These are phyloP conservation scores for Phrynocephalus vlangalii DNA, from an alignment of 2,797 vertebrate species.

Conservation along the genomic window DNA sequence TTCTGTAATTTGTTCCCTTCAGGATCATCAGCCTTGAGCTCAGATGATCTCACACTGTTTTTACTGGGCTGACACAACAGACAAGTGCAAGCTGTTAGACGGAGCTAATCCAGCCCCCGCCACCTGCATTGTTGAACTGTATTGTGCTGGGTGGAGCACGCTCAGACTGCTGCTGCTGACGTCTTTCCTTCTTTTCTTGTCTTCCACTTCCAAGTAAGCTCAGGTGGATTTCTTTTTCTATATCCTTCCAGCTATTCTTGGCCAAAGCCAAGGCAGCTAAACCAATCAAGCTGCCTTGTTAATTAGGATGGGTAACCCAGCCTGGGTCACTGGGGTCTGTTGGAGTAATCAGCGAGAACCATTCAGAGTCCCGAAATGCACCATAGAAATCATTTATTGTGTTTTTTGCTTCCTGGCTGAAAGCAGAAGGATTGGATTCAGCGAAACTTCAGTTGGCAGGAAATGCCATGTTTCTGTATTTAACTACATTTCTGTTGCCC, in stretches of 20 bases:
- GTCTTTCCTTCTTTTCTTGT: neutral
- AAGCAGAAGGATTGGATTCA: neutral
- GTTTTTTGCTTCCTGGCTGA: neutral
- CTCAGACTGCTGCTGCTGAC: neutral
- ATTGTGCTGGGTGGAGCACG: accelerated
- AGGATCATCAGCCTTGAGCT: neutral
- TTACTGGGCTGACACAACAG: neutral
- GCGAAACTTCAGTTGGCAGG: neutral
- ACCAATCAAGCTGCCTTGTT: constrained; percentile 31
- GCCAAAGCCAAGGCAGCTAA: constrained; percentile 3
- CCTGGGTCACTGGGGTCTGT: accelerated
- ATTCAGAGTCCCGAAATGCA: accelerated
- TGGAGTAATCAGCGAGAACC: neutral
- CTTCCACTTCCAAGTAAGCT: neutral
- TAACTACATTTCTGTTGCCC: neutral
- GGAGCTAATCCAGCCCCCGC: neutral
- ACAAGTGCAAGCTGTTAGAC: neutral
- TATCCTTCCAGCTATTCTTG: constrained; percentile 48
- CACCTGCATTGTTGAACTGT: accelerated
- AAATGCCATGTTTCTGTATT: neutral
- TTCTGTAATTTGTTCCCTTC: neutral
- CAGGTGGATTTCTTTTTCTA: constrained; percentile 40
- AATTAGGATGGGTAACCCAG: neutral
- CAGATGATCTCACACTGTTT: neutral
- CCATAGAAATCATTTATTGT: neutral